Evolutionary conservation across 2,113 vertebrate genomes (phyloP).

Genomic region (Leiothrix lutea): DNA sequence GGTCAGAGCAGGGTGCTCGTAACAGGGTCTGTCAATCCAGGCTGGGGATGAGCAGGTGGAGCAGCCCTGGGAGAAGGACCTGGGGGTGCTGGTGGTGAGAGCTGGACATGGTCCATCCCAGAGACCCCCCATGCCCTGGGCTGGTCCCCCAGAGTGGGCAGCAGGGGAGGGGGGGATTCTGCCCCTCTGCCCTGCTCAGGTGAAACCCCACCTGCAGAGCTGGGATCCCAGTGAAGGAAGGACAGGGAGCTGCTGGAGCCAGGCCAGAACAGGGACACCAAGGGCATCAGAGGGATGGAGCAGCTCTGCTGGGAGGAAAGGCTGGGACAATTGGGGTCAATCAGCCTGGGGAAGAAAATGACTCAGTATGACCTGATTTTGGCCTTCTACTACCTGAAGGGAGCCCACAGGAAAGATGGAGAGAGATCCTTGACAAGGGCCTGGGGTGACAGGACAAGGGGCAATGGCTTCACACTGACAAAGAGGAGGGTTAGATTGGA

Average conservation of each 20-base stretch:
- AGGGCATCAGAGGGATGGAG: background rate
- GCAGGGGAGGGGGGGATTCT: no score
- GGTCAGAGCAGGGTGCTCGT: background rate
- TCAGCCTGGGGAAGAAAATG: background rate
- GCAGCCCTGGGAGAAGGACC: background rate
- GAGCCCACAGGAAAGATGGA: no score
- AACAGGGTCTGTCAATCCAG: background rate
- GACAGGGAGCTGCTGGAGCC: background rate
- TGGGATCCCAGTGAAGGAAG: background rate
- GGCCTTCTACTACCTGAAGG: background rate
- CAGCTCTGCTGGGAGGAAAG: accelerated
- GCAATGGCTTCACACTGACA: background rate
- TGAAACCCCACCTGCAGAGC: no score
- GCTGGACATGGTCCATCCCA: background rate
- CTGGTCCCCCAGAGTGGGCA: background rate
- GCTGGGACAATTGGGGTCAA: accelerated
- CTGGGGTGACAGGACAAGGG: background rate
- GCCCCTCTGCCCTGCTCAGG: background rate
- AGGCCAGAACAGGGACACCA: accelerated
- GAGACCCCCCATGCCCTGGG: background rate
- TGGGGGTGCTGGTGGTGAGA: background rate
- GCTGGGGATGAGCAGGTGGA: background rate
- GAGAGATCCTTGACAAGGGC: background rate
- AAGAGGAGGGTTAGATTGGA: accelerated
- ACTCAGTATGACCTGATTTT: no score